A percentile compares a stretch with the other conserved stretches of the same genome.
Evolutionary conservation across 1,140 invertebrate genomes (phyloP).

Genomic region (Drosophila simulans): DNA sequence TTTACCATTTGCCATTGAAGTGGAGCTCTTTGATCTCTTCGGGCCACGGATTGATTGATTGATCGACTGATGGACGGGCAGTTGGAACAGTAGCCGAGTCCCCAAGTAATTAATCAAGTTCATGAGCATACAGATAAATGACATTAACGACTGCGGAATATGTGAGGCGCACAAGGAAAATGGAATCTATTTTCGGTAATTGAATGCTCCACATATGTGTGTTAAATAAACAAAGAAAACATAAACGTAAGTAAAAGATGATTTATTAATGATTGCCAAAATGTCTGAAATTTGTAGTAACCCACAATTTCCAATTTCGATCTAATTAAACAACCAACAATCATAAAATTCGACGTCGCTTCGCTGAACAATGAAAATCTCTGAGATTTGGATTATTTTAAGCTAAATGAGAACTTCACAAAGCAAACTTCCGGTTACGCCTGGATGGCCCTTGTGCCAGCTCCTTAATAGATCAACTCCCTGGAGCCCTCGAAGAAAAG

Average conservation of each 20-base stretch:
- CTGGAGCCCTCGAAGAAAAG: slow-evolving; percentile 40
- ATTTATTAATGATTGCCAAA: not conserved
- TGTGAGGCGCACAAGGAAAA: not conserved
- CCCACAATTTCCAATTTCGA: not conserved
- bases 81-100: slow-evolving; percentile 33
- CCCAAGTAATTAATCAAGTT: slow-evolving; percentile 45
- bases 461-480: slow-evolving; percentile 42
- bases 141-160: slow-evolving; percentile 33
- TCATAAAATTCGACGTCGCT: not conserved
- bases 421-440: slow-evolving; percentile 25
- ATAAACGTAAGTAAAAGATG: not conserved
- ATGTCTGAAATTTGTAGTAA: no score
- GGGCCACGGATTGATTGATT: slow-evolving; percentile 54
- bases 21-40: slow-evolving; percentile 59
- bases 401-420: slow-evolving; percentile 16
- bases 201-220: slow-evolving; percentile 23
- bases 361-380: slow-evolving; percentile 6
- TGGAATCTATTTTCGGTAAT: slow-evolving; percentile 7
- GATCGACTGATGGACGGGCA: slow-evolving; percentile 48
- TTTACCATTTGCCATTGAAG: slow-evolving; percentile 57
- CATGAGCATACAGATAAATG: slow-evolving; percentile 36
- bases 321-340: not conserved
- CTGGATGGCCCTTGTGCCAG: slow-evolving; percentile 3
- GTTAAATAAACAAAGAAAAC: slow-evolving; percentile 1
- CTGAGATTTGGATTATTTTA: slow-evolving; percentile 3